These are phyloP conservation scores for Poeciliopsis occidentalis DNA, from an alignment of 2,113 vertebrate species.

Conservation along the genomic window DNA sequence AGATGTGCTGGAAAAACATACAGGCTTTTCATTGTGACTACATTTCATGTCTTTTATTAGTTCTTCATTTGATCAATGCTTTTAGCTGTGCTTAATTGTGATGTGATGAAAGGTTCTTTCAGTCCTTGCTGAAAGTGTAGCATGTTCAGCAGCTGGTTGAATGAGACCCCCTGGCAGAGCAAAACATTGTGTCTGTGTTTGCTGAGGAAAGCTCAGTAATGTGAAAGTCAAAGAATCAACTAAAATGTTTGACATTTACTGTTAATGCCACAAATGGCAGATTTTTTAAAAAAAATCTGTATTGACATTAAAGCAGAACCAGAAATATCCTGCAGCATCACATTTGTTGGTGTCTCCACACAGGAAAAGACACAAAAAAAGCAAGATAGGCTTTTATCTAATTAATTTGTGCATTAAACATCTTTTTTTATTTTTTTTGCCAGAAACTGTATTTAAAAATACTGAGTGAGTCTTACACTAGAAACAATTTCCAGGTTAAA, in stretches of 20 bases:
- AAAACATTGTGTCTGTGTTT: slow-evolving; percentile 32
- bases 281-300: background rate
- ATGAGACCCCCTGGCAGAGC: slow-evolving; percentile 24
- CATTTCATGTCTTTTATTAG: slow-evolving; percentile 31
- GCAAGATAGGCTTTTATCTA: background rate
- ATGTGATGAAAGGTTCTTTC: slow-evolving; percentile 48
- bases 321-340: slow-evolving; percentile 2
- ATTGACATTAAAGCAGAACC: background rate
- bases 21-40: background rate
- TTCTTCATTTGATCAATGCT: slow-evolving; percentile 33
- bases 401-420: background rate
- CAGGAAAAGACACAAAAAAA: slow-evolving; percentile 2
- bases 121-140: slow-evolving; percentile 14
- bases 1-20: background rate
- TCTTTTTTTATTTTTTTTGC: background rate
- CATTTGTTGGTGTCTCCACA: background rate
- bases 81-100: slow-evolving; percentile 42
- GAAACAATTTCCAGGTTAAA: background rate
- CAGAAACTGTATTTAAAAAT: background rate
- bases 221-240: slow-evolving; percentile 27
- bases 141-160: slow-evolving; percentile 25
- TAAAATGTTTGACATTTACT: slow-evolving; percentile 27
- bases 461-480: background rate
- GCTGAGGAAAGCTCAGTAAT: slow-evolving; percentile 28
- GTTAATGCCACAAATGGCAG: slow-evolving; percentile 7